phyloP scores from a whole-genome alignment of 2,888 invertebrate genomes.

The Anorthoa munda region DNA sequence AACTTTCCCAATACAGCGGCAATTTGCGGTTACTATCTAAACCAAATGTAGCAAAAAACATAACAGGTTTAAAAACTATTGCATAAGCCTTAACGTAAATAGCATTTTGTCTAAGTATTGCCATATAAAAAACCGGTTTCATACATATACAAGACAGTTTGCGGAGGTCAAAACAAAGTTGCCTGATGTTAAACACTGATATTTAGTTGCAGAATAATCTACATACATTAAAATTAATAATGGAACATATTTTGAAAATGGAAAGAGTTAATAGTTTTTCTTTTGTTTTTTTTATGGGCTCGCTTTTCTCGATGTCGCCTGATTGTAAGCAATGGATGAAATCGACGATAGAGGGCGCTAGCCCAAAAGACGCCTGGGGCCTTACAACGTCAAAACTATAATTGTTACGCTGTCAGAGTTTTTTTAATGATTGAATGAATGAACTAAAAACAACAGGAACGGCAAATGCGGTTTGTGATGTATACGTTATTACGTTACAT shows the following conservation, averaged over 20 bases:
- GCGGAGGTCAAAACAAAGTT: not conserved
- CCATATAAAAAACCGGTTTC: conserved; percentile 16
- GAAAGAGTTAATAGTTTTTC: not conserved
- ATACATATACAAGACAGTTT: not conserved
- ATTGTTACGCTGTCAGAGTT: too few relatives aligned
- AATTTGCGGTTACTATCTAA: conserved; percentile 1
- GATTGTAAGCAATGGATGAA: too few relatives aligned
- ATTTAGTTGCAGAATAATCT: not conserved
- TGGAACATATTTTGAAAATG: not conserved
- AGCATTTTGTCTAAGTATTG: not conserved
- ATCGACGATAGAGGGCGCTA: too few relatives aligned
- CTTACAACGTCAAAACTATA: too few relatives aligned
- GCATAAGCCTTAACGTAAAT: not conserved
- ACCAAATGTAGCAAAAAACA: not conserved
- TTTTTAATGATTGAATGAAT: too few relatives aligned
- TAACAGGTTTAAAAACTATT: not conserved
- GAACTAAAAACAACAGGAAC: too few relatives aligned
- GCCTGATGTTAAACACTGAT: not conserved
- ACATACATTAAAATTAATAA: not conserved
- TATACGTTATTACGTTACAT: too few relatives aligned
- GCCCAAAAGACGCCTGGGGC: too few relatives aligned
- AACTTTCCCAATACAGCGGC: not conserved
- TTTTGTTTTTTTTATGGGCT: not conserved
- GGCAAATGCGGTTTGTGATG: too few relatives aligned
- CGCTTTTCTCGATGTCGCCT: too few relatives aligned